Evolutionary conservation across 2,888 invertebrate genomes (phyloP).

Genomic region (Terebella lapidaria): DNA sequence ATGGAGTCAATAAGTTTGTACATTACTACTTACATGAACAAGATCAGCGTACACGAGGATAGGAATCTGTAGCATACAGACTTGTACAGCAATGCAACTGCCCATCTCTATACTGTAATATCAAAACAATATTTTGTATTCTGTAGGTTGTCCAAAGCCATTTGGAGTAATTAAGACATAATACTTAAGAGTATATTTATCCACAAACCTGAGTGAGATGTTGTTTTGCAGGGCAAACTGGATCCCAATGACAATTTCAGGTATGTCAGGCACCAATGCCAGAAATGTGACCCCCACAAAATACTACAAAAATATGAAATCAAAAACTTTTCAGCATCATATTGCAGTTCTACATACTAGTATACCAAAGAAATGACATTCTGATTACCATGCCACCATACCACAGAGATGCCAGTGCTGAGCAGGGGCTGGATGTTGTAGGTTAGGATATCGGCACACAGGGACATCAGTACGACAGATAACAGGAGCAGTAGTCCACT

Average conservation of each 20-base stretch:
- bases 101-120: slow-evolving; percentile 45
- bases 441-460: slow-evolving; percentile 44
- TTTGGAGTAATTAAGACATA: too few relatives aligned
- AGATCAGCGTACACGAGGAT: slow-evolving; percentile 37
- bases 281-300: slow-evolving; percentile 46
- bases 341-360: neutral
- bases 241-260: slow-evolving; percentile 46
- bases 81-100: slow-evolving; percentile 44
- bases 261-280: slow-evolving; percentile 43
- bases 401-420: slow-evolving; percentile 36
- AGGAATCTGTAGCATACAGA: slow-evolving; percentile 46
- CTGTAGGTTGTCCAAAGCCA: too few relatives aligned
- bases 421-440: slow-evolving; percentile 42
- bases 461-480: slow-evolving; percentile 37
- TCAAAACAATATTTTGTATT: slow-evolving; percentile 1
- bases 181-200: neutral
- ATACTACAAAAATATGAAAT: slow-evolving; percentile 31
- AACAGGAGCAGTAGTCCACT: slow-evolving; percentile 36
- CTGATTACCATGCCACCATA: slow-evolving; percentile 18
- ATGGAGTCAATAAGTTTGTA: too few relatives aligned
- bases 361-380: neutral
- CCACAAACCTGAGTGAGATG: slow-evolving; percentile 44
- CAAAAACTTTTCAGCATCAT: neutral
- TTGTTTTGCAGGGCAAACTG: slow-evolving; percentile 49
- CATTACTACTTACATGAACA: slow-evolving; percentile 38